Conservation (phyloP, 1,140 invertebrate genomes). For the Drosophila lacertosa region DNA sequence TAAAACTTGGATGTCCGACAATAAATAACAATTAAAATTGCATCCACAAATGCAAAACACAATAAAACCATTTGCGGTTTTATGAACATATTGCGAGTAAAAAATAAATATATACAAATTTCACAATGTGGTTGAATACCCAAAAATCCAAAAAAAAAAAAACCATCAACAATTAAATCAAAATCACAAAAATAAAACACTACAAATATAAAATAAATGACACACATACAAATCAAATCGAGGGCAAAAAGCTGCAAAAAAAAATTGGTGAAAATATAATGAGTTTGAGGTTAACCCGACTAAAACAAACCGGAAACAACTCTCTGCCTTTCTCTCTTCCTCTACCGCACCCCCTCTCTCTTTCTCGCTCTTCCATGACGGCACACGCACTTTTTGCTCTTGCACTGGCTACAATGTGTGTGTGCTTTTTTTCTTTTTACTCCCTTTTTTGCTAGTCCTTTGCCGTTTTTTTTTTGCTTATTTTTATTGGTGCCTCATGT, state of each 20-base stretch:
- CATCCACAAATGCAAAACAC: constrained; percentile 40
- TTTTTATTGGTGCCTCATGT: constrained; percentile 74
- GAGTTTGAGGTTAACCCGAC: constrained; percentile 36
- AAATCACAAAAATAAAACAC: constrained; percentile 32
- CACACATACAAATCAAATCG: constrained; percentile 63
- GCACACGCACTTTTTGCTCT: constrained; percentile 46
- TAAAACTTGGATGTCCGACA: constrained; percentile 47
- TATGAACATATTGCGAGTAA: constrained; percentile 24
- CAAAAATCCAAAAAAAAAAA: constrained; percentile 20
- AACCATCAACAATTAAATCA: constrained; percentile 54
- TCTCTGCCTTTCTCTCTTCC: background rate
- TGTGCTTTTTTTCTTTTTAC: constrained; percentile 2
- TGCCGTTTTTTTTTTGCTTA: constrained; percentile 50
- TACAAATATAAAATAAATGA: constrained; percentile 16
- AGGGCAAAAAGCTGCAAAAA: constrained; percentile 25
- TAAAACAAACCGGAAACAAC: constrained; percentile 43
- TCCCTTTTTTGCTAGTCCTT: constrained; percentile 37
- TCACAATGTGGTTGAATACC: constrained; percentile 59
- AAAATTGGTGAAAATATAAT: constrained; percentile 13
- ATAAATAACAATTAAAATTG: constrained; percentile 69
- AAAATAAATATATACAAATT: constrained; percentile 38
- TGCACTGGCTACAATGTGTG: constrained; percentile 46
- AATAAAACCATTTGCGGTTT: constrained; percentile 76
- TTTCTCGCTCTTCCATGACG: constrained; percentile 2
- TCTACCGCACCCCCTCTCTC: background rate